Base-by-base conservation (phyloP, 2,113 vertebrate species). In the Sorex araneus region DNA sequence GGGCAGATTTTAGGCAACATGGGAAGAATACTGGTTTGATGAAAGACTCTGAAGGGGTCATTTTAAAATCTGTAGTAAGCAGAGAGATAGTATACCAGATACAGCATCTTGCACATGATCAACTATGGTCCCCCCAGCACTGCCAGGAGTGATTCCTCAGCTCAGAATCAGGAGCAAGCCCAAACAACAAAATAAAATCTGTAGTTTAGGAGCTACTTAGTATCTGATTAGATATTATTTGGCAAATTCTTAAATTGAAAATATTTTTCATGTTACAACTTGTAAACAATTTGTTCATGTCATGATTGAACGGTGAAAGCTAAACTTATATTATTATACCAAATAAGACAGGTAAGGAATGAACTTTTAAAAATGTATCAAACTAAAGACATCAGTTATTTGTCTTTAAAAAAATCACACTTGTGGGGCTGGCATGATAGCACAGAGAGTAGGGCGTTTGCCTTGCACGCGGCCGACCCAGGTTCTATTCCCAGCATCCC, bases 281-380 rank as follows among this genome's bases (percentile, higher is more conserved):
- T 50, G n/a, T n/a, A n/a, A n/a, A n/a, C n/a, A n/a, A n/a, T n/a
- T n/a, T n/a, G 63, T 3, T 32, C 84, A 47, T 18, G 8, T 47
- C 1, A 83, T 86, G 47, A 27, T 90, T 66, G 9, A 40, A 45
- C 47, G 67, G n/a, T 6, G 47, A 6, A 69, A 36, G 86, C 40
- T 76, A 71, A 43, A 85, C 67, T 66, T 63, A n/a, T 57, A 18
- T 67, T 80, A 25, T 23, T 36, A 45, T 84, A 25, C n/a, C 74
- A 66, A 84, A 54, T 25, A 82, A 43, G 25, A 90, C 45, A 12
- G 32, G 11, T 45, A 90, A 83, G 34, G 43, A 87, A 36, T 78
- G 67, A 18, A 57, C 60, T 93, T n/a, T 75, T 47, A 94, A 60
- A 90, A 77, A 89, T 91, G 19, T 60, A 28, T 71, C 16, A 50